A percentile compares a stretch with the other conserved stretches of the same genome.
Conservation (phyloP, 2,888 invertebrate genomes). For the Cynaeus angustus region DNA sequence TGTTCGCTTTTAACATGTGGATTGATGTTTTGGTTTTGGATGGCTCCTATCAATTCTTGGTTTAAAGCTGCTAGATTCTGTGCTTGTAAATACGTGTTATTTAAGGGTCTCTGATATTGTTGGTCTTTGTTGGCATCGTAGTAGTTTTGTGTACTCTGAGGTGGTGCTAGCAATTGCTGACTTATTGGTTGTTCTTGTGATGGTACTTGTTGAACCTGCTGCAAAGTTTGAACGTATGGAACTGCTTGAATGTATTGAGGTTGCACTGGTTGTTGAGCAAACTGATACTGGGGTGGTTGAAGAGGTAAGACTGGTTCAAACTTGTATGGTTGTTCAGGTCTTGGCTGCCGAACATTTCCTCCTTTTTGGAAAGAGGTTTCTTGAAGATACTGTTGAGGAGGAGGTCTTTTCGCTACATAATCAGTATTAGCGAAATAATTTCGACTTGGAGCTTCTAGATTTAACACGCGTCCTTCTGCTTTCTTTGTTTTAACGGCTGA, state of each 20-base stretch:
- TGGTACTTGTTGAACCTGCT: constrained; percentile 26
- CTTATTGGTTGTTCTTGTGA: constrained; percentile 28
- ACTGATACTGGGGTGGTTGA: constrained; percentile 43
- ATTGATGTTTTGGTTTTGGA: constrained; percentile 42
- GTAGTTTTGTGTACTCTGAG: constrained; percentile 55
- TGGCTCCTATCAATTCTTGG: constrained; percentile 56
- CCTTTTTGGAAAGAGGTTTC: constrained; percentile 65
- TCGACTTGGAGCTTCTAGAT: constrained; percentile 61
- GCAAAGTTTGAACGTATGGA: constrained; percentile 9
- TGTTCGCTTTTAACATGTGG: neutral
- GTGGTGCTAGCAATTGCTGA: constrained; percentile 52
- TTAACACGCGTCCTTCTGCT: constrained; percentile 67
- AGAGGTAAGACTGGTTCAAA: constrained; percentile 60
- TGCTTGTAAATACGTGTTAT: constrained; percentile 55
- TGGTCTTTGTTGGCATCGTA: constrained; percentile 44
- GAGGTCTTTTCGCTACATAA: constrained; percentile 57
- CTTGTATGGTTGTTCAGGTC: constrained; percentile 58
- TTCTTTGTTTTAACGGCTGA: constrained; percentile 53
- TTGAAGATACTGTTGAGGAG: constrained; percentile 67
- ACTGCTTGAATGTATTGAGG: constrained; percentile 10
- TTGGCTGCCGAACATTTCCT: constrained; percentile 55
- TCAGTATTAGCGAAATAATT: constrained; percentile 65
- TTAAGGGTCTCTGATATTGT: constrained; percentile 54
- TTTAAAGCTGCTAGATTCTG: constrained; percentile 57
- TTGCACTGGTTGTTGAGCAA: constrained; percentile 36